Evolutionary conservation across 2,888 invertebrate species (phyloP).

Genomic region (Hololepta plana): DNA sequence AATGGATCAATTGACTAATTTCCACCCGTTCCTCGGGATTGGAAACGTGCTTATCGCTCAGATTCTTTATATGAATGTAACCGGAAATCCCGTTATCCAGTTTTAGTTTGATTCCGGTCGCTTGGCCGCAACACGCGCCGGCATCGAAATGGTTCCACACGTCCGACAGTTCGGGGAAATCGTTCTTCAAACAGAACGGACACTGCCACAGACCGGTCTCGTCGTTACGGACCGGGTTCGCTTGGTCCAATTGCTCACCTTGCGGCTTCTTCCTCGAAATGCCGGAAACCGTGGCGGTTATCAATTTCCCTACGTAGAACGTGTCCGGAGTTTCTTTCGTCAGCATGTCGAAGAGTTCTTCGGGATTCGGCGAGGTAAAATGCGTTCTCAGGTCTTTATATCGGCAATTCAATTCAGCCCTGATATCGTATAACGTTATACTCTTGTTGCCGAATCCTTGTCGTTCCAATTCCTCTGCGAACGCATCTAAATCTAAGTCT

Average conservation of each 20-base stretch:
- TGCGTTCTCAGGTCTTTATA: conserved; percentile 77
- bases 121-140: conserved; percentile 87
- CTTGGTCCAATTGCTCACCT: conserved; percentile 85
- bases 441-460: conserved; percentile 67
- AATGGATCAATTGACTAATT: conserved; percentile 67
- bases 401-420: conserved; percentile 84
- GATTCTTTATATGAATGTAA: conserved; percentile 83
- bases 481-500: conserved; percentile 94
- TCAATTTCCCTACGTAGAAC: conserved; percentile 76
- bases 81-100: conserved; percentile 81
- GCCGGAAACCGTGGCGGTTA: conserved; percentile 51
- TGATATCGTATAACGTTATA: conserved; percentile 91
- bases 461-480: conserved; percentile 90
- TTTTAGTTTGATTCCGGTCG: conserved; percentile 75
- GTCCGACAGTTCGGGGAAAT: conserved; percentile 89
- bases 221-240: conserved; percentile 88
- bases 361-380: conserved; percentile 62
- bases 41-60: conserved; percentile 83
- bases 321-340: conserved; percentile 93
- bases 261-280: conserved; percentile 38
- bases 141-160: conserved; percentile 99
- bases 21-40: conserved; percentile 88
- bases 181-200: conserved; percentile 90
- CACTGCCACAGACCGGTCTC: conserved; percentile 94
- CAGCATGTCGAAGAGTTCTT: conserved; percentile 84